Evolutionary conservation across 2,888 invertebrate species (phyloP).

Genomic region (Tinea semifulvella): DNA sequence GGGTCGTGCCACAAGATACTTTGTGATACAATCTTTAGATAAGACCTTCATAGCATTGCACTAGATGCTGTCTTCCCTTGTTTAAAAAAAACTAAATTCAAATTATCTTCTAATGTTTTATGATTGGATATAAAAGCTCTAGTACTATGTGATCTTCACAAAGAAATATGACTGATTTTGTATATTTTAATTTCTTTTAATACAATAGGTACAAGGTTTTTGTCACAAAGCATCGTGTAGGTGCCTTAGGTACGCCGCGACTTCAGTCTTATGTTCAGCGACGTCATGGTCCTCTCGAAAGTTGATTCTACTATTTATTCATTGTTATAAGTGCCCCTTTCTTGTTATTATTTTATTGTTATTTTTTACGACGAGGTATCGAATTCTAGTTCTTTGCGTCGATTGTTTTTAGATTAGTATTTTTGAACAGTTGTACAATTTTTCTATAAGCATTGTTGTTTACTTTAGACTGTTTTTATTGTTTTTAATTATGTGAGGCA

Average conservation of each 20-base stretch:
- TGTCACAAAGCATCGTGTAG: no score
- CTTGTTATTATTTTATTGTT: constrained; percentile 28
- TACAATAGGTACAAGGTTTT: no score
- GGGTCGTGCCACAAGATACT: no score
- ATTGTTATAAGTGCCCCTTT: constrained; percentile 28
- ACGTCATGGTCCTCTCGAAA: constrained; percentile 26
- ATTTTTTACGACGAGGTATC: constrained; percentile 31
- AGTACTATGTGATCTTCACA: no score
- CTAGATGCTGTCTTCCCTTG: no score
- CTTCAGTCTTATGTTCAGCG: constrained; percentile 47
- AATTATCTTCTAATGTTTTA: no score
- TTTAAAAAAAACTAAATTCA: no score
- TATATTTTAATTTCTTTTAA: no score
- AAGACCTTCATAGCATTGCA: no score
- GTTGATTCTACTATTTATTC: constrained; percentile 51
- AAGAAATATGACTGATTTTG: no score
- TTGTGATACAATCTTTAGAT: no score
- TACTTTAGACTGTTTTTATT: background rate
- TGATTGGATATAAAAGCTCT: no score
- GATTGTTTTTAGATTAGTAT: constrained; percentile 10
- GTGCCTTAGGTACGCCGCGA: constrained; percentile 34
- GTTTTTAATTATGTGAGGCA: background rate
- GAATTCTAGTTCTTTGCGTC: constrained; percentile 26
- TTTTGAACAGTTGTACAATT: constrained; percentile 9
- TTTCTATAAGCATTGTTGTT: constrained; percentile 2